Percentiles rank a stretch among this genome's conserved stretches.
phyloP scores from a whole-genome alignment of 1,140 invertebrate species.

The Adelges cooleyi region DNA sequence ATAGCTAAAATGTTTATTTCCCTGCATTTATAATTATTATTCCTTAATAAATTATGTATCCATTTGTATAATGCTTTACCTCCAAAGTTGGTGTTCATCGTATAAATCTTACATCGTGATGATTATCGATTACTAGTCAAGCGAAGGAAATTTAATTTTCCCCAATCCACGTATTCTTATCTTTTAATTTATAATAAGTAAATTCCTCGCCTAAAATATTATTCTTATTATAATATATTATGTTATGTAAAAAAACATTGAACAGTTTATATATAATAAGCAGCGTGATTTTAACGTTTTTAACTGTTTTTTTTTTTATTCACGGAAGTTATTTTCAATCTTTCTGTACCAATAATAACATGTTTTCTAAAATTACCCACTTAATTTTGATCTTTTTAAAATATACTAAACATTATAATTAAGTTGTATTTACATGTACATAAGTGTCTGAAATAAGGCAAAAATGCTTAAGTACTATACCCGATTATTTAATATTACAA shows the following conservation, averaged over 20 bases:
- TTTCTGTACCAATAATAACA: constrained; percentile 8
- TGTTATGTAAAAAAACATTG: constrained; percentile 21
- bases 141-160: background rate
- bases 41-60: constrained; percentile 20
- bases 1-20: constrained; percentile 15
- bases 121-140: constrained; percentile 7
- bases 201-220: background rate
- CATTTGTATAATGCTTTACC: constrained; percentile 6
- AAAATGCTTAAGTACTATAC: constrained; percentile 11
- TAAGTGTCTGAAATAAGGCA: background rate
- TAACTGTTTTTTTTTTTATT: constrained; percentile 4
- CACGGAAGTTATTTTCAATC: constrained; percentile 1
- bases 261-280: constrained; percentile 1
- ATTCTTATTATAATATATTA: background rate
- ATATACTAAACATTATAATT: constrained; percentile 13
- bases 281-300: constrained; percentile 1
- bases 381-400: too few relatives aligned
- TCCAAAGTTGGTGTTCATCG: constrained; percentile 9
- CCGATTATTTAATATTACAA: constrained; percentile 4
- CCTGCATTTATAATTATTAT: constrained; percentile 2
- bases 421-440: constrained; percentile 24
- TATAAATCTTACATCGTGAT: background rate
- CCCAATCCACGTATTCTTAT: background rate
- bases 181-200: background rate
- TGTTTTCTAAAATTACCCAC: too few relatives aligned